Evolutionary conservation across 2,888 invertebrate genomes (phyloP).

Genomic region (Cristatella mucedo): DNA sequence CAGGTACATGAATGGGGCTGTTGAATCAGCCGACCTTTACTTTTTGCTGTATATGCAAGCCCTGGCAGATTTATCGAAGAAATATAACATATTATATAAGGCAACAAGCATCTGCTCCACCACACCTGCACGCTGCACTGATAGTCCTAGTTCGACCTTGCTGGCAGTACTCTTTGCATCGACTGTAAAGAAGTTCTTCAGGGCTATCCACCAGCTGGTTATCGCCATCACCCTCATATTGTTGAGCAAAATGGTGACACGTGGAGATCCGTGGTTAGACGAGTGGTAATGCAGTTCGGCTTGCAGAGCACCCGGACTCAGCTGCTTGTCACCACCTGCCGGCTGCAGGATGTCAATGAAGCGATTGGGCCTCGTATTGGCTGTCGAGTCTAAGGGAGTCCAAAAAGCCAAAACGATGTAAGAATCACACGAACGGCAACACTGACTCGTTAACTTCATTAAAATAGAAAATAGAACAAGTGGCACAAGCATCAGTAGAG

Average conservation of each 20-base stretch:
- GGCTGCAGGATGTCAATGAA: constrained; percentile 68
- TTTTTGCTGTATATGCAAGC: neutral
- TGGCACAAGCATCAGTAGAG: constrained; percentile 4
- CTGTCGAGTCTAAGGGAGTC: constrained; percentile 47
- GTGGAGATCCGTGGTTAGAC: constrained; percentile 49
- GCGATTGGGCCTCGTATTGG: constrained; percentile 60
- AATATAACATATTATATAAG: constrained; percentile 9
- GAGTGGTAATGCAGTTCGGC: constrained; percentile 44
- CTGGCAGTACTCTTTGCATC: constrained; percentile 36
- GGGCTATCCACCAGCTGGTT: constrained; percentile 77
- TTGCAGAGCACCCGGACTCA: constrained; percentile 31
- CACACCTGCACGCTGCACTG: constrained; percentile 36
- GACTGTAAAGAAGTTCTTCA: constrained; percentile 55
- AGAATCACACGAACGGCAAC: constrained; percentile 3
- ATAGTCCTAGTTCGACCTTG: too few relatives aligned
- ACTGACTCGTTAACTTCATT: constrained; percentile 3
- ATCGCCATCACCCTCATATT: constrained; percentile 86
- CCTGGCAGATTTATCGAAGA: neutral
- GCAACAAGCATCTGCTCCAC: constrained; percentile 25
- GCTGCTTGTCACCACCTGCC: constrained; percentile 12
- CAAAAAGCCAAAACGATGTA: constrained; percentile 3
- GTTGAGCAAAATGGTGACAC: constrained; percentile 74
- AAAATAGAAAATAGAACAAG: constrained; percentile 10
- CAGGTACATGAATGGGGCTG: neutral
- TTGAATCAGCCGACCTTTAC: neutral